Percentiles rank a stretch among this genome's conserved stretches.
Conservation (phyloP, 2,113 vertebrate species). For the Tupaia chinensis region DNA sequence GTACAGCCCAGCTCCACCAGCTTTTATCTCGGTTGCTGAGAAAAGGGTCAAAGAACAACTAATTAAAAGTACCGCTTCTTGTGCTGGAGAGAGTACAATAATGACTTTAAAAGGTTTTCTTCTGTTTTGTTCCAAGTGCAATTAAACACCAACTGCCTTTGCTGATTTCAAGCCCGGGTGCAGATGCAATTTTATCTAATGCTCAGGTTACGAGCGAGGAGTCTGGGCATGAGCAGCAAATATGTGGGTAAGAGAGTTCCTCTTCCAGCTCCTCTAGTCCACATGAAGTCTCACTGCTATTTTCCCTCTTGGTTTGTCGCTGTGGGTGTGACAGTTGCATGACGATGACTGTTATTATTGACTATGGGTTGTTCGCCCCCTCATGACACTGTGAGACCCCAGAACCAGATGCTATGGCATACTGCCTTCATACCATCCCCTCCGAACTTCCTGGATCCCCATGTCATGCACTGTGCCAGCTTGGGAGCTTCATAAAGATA, state of each 20-base stretch:
- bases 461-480: fast-evolving
- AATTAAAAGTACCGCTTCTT: constrained; percentile 36
- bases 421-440: not conserved
- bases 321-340: fast-evolving
- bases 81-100: not conserved
- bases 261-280: not conserved
- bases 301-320: not conserved
- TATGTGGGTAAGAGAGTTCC: not conserved
- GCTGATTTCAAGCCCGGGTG: constrained; percentile 41
- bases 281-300: not conserved
- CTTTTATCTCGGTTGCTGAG: not conserved
- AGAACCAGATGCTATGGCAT: fast-evolving
- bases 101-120: constrained; percentile 10
- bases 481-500: too few relatives aligned
- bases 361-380: not conserved
- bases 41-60: constrained; percentile 24
- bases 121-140: constrained; percentile 18
- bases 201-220: not conserved
- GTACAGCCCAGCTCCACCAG: not conserved
- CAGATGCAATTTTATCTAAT: constrained; percentile 39
- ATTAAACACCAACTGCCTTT: constrained; percentile 51
- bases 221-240: not conserved
- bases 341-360: too few relatives aligned
- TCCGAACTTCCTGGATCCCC: not conserved
- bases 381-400: not conserved